phyloP scores from a whole-genome alignment of 2,797 vertebrate species.

The Ptychobarbus kaznakovi region DNA sequence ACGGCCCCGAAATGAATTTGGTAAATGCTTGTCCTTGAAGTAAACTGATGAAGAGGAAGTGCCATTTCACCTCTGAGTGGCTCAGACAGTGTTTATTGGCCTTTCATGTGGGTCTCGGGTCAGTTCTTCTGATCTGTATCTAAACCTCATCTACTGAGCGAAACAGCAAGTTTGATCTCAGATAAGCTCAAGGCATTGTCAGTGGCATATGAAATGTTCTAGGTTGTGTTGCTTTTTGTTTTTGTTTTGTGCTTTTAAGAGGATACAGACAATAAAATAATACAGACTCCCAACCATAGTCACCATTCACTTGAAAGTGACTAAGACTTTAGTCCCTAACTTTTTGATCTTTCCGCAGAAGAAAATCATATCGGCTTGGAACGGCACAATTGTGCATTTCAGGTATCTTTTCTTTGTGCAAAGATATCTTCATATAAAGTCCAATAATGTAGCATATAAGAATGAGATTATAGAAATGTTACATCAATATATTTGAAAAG shows the following conservation, averaged over 20 bases:
- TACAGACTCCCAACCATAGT: background rate
- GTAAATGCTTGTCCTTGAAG: constrained; percentile 54
- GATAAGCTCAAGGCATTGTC: constrained; percentile 29
- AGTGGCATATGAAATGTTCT: constrained; percentile 31
- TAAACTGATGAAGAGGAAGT: constrained; percentile 53
- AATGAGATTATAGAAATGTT: background rate
- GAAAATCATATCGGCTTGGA: background rate
- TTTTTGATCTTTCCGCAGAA: background rate
- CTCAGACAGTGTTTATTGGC: constrained; percentile 59
- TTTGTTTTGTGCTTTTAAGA: background rate
- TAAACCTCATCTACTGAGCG: constrained; percentile 33
- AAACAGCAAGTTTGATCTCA: constrained; percentile 26
- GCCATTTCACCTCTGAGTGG: constrained; percentile 50
- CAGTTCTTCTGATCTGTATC: constrained; percentile 18
- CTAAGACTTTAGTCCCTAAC: background rate
- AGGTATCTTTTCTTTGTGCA: background rate
- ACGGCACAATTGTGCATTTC: background rate
- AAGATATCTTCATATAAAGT: background rate
- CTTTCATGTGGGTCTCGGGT: constrained; percentile 72
- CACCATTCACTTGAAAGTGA: background rate
- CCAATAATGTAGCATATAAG: background rate
- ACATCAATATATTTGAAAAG: background rate
- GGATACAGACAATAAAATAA: background rate
- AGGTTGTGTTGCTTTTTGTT: background rate
- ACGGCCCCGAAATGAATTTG: constrained; percentile 53